phyloP scores from a whole-genome alignment of 92 coral and sea anemone species.

The Parazoanthus swiftii region DNA sequence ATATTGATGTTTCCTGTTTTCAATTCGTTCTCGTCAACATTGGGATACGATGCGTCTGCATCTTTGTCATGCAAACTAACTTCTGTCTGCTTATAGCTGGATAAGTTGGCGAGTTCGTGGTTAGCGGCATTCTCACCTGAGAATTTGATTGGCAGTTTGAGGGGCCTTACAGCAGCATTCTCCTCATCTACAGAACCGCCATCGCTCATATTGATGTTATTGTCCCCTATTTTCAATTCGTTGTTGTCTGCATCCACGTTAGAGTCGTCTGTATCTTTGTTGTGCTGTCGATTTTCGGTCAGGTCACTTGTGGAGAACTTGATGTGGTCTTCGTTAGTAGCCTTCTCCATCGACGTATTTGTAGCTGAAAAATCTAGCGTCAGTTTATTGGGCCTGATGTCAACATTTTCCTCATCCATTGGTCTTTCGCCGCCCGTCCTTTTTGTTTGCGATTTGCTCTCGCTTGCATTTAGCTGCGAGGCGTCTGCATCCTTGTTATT shows the following conservation, averaged over 20 bases:
- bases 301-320: too few relatives aligned
- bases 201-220: background rate
- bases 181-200: background rate
- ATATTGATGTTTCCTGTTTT: background rate
- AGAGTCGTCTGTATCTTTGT: background rate
- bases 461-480: background rate
- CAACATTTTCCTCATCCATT: too few relatives aligned
- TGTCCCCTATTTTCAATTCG: background rate
- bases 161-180: background rate
- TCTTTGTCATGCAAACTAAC: constrained; percentile 10
- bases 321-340: background rate
- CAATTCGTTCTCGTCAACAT: constrained; percentile 8
- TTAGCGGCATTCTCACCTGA: background rate
- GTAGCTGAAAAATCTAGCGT: background rate
- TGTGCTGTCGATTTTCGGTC: too few relatives aligned
- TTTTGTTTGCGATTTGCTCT: background rate
- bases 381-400: background rate
- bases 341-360: background rate
- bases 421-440: background rate
- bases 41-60: background rate
- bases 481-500: background rate
- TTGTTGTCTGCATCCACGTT: background rate
- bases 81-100: constrained; percentile 10
- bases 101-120: background rate
- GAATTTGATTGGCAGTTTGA: background rate